These are phyloP conservation scores for Thamnaconus septentrionalis DNA, from an alignment of 2,113 vertebrate species.

Conservation along the genomic window DNA sequence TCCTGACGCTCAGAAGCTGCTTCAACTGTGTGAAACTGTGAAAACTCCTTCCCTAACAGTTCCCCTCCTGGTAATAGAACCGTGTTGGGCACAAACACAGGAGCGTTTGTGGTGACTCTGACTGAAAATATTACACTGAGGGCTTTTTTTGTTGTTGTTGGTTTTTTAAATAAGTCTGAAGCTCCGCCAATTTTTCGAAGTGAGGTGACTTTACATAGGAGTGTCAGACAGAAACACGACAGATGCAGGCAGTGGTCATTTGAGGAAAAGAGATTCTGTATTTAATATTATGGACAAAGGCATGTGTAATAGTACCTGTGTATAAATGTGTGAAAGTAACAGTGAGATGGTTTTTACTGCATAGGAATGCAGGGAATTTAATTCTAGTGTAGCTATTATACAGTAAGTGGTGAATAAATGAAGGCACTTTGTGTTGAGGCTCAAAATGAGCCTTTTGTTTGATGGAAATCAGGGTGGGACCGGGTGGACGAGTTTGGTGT, in stretches of 20 bases:
- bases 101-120: constrained; percentile 14
- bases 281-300: constrained; percentile 34
- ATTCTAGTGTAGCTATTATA: constrained; percentile 17
- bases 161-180: constrained; percentile 12
- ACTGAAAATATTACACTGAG: constrained; percentile 8
- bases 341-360: constrained; percentile 19
- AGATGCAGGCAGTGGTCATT: background rate
- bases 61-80: background rate
- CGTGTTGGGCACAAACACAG: background rate
- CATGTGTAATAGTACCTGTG: constrained; percentile 48
- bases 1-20: constrained; percentile 15
- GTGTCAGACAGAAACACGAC: constrained; percentile 26
- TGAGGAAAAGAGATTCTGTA: constrained; percentile 17
- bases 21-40: constrained; percentile 58
- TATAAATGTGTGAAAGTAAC: constrained; percentile 39
- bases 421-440: constrained; percentile 52
- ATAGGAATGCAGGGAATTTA: constrained; percentile 31
- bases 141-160: background rate
- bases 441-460: constrained; percentile 21
- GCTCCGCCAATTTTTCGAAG: background rate
- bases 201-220: constrained; percentile 18
- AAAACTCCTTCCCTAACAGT: constrained; percentile 15
- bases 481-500: constrained; percentile 13
- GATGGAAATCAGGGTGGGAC: constrained; percentile 20
- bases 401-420: constrained; percentile 17